Evolutionary conservation across 1,140 invertebrate species (phyloP), one percentile per base, ranked within the genome.

Genomic region (Agraylea sexmaculata): DNA sequence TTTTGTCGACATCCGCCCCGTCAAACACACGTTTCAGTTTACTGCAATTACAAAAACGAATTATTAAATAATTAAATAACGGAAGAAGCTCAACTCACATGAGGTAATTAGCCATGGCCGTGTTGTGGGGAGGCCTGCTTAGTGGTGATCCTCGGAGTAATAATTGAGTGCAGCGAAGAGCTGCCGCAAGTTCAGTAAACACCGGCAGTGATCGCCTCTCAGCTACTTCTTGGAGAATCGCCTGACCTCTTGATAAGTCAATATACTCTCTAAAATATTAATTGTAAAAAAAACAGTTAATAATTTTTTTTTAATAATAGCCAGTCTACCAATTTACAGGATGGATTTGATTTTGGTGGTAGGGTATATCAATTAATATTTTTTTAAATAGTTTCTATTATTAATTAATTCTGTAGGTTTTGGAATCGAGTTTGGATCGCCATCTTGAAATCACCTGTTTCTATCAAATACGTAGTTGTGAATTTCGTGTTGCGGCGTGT

Each of bases 251-350:
- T 40, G 69, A 66, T 40, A 78, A 51, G 58, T 77, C 75, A 50
- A 73, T 57, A 58, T 75, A 78, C 58, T 78, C 76, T 56, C 76
- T 78, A 54, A 5, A 60, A 59, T n/a, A n/a, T n/a, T n/a, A n/a
- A n/a, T n/a, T n/a, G n/a, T n/a, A n/a, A 13, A 4, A n/a, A 43
- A 29, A 12, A 21, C 13, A 27, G 23, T 25, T 25, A 6, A 25
- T 25, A 7, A n/a, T n/a, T 25, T 25, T 7, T 6, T n/a, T n/a
- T n/a, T n/a, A n/a, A n/a, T n/a, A n/a, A n/a, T n/a, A n/a, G n/a
- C n/a, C n/a, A n/a, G n/a, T n/a, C n/a, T n/a, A n/a, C n/a, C n/a
- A n/a, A n/a, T n/a, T n/a, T n/a, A n/a, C n/a, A n/a, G n/a, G n/a
- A n/a, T n/a, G n/a, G n/a, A n/a, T n/a, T n/a, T n/a, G n/a, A n/a